Conservation (phyloP, 92 coral and sea anemone species). For the Actinostola sp. region DNA sequence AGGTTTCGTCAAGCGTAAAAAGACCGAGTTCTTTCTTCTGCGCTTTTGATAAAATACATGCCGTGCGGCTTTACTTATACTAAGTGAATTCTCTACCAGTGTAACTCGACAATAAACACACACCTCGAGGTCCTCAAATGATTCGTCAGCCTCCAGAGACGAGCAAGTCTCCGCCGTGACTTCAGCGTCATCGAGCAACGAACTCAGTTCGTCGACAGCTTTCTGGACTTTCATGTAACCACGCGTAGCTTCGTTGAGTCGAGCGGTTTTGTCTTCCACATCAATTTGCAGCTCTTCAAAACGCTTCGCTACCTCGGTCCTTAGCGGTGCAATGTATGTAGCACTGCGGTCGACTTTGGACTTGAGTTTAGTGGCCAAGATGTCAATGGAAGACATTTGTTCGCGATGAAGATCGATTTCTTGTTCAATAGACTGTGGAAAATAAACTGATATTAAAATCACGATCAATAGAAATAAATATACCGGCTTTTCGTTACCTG, state of each 20-base stretch:
- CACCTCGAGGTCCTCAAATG: conserved; percentile 60
- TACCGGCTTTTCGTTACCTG: conserved; percentile 55
- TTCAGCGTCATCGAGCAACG: conserved; percentile 74
- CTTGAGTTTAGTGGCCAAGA: conserved; percentile 62
- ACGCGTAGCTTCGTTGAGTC: conserved; percentile 60
- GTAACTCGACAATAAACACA: neutral
- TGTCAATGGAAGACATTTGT: conserved; percentile 65
- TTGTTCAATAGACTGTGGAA: conserved; percentile 66
- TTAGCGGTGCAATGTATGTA: conserved; percentile 63
- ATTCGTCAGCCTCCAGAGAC: conserved; percentile 58
- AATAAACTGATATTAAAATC: too few species aligned
- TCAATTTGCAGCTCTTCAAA: conserved; percentile 61
- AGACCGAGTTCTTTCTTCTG: too few species aligned
- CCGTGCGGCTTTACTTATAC: too few species aligned
- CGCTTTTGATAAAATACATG: too few species aligned
- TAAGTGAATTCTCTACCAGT: too few species aligned
- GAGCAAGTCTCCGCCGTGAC: conserved; percentile 43
- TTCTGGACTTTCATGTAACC: conserved; percentile 73
- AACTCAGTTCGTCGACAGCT: conserved; percentile 55
- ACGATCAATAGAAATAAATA: too few species aligned
- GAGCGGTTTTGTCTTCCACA: conserved; percentile 52
- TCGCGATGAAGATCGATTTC: conserved; percentile 84
- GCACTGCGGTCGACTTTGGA: conserved; percentile 56
- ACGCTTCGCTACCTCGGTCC: conserved; percentile 65
- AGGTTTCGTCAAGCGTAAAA: too few species aligned